Conservation (phyloP, 1,140 invertebrate genomes). For the Drosophila auraria region DNA sequence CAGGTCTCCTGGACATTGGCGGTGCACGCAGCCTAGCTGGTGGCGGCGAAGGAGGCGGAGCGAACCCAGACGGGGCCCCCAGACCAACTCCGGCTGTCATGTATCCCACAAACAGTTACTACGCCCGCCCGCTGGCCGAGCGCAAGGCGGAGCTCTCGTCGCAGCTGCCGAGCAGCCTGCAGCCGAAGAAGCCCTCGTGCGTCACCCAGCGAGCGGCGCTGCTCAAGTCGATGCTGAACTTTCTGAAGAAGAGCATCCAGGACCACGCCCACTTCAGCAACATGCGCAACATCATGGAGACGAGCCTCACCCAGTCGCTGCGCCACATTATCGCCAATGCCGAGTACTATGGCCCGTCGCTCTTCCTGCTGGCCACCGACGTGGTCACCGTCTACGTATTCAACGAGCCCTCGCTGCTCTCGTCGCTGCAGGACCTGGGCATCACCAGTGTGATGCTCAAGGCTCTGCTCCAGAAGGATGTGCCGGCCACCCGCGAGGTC, state of each 20-base stretch:
- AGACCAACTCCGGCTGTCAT: constrained; percentile 15
- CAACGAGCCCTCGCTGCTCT: constrained; percentile 95
- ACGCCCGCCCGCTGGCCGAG: constrained; percentile 71
- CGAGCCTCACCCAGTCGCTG: constrained; percentile 92
- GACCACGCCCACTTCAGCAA: constrained; percentile 93
- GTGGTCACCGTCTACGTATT: constrained; percentile 97
- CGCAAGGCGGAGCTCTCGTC: constrained; percentile 68
- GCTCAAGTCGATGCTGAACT: constrained; percentile 95
- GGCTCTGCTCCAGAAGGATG: constrained; percentile 94
- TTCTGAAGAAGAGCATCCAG: constrained; percentile 94
- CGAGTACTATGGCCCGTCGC: constrained; percentile 95
- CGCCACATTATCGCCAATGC: constrained; percentile 97
- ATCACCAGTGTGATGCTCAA: constrained; percentile 96
- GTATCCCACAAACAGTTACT: constrained; percentile 75
- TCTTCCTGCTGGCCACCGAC: constrained; percentile 95
- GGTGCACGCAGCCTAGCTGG: neutral
- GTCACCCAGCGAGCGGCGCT: constrained; percentile 94
- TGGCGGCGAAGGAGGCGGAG: neutral
- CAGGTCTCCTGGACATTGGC: constrained; percentile 20
- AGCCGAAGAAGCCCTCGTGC: constrained; percentile 86
- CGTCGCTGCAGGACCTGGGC: constrained; percentile 94
- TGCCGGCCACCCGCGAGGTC: constrained; percentile 95
- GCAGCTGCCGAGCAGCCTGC: constrained; percentile 67
- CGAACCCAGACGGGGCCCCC: neutral
- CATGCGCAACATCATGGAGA: constrained; percentile 96